Conservation (phyloP, 1,140 invertebrate genomes). For the Acarapis woodi region DNA sequence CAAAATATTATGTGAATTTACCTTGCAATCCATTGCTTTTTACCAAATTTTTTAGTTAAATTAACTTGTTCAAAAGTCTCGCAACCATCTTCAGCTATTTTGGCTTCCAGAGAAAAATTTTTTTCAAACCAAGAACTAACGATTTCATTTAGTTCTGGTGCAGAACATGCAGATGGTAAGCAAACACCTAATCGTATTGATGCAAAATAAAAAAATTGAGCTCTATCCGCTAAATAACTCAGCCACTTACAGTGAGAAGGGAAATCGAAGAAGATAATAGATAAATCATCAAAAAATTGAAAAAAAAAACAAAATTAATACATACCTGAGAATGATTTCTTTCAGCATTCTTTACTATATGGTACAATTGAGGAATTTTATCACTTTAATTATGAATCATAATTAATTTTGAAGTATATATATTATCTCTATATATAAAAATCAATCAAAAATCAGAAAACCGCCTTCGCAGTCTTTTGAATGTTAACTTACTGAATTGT, state of each 20-base stretch:
- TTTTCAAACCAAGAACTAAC: neutral
- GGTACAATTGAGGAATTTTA: neutral
- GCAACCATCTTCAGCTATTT: neutral
- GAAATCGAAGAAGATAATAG: too few relatives aligned
- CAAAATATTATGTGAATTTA: too few relatives aligned
- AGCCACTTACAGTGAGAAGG: too few relatives aligned
- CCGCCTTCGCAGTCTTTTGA: too few relatives aligned
- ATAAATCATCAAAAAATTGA: too few relatives aligned
- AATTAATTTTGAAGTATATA: too few relatives aligned
- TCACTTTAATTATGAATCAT: neutral
- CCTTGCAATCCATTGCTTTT: too few relatives aligned
- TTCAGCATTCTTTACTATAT: neutral
- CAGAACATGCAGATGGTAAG: neutral
- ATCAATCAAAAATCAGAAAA: too few relatives aligned
- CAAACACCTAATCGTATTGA: neutral
- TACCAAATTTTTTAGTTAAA: too few relatives aligned
- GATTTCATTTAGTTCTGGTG: neutral
- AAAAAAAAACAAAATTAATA: neutral
- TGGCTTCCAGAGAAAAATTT: neutral
- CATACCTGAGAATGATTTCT: neutral
- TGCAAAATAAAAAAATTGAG: conserved; percentile 1
- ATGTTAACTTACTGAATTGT: too few relatives aligned
- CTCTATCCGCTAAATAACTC: neutral
- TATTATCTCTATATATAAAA: too few relatives aligned
- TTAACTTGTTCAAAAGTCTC: too few relatives aligned